A percentile compares a stretch with the other conserved stretches of the same genome.
phyloP scores from a whole-genome alignment of 2,888 invertebrate genomes.

The Amiota minor region DNA sequence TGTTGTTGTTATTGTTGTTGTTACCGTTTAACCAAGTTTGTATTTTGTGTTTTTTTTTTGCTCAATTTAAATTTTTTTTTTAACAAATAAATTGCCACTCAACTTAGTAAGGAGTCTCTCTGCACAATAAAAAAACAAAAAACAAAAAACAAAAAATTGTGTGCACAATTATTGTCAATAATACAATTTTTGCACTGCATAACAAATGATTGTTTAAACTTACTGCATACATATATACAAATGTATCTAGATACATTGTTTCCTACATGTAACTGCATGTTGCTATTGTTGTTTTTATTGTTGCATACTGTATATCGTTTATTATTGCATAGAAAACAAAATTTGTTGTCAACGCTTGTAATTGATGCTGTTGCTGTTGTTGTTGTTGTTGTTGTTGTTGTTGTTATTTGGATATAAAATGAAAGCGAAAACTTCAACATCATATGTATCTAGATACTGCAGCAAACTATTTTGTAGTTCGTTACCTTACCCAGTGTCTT shows the following conservation, averaged over 20 bases:
- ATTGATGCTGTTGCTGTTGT: not conserved
- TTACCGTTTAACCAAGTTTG: not conserved
- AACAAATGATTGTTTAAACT: constrained; percentile 28
- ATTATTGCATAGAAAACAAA: not conserved
- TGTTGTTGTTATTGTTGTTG: not conserved
- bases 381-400: constrained; percentile 15
- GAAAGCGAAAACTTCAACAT: constrained; percentile 24
- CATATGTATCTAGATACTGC: constrained; percentile 1
- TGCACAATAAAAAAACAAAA: not conserved
- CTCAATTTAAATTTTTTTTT: not conserved
- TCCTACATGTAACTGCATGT: not conserved
- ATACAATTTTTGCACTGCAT: constrained; percentile 27
- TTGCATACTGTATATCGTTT: not conserved
- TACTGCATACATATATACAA: constrained; percentile 9
- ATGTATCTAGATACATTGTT: constrained; percentile 22
- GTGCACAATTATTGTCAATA: constrained; percentile 30
- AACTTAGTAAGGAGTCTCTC: not conserved
- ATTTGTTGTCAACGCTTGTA: constrained; percentile 9
- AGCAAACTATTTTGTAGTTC: constrained; percentile 4
- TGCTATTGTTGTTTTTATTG: not conserved
- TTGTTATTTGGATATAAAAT: not conserved
- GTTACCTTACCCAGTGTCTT: not conserved
- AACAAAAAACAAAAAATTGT: not conserved
- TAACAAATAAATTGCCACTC: constrained; percentile 10
- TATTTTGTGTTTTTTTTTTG: not conserved